Evolutionary conservation across 1,140 invertebrate species (phyloP).

Genomic region (Yoshiicerus persimilis): DNA sequence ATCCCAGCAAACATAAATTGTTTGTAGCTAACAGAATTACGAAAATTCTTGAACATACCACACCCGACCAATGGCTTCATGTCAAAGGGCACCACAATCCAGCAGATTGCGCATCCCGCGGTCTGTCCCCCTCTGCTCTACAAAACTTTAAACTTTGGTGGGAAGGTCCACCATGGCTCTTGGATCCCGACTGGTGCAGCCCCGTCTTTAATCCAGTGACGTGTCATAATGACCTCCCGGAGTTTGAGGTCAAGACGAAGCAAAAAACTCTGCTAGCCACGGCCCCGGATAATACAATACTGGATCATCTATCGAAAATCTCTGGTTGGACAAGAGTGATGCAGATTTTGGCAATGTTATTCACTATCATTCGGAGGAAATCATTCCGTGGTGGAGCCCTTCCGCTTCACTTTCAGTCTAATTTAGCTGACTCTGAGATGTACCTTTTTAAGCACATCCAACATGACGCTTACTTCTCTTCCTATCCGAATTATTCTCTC

Average conservation of each 20-base stretch:
- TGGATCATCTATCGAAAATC: not conserved
- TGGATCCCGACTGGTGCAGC: not conserved
- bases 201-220: not conserved
- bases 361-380: too few relatives aligned
- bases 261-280: not conserved
- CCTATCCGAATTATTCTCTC: too few relatives aligned
- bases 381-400: too few relatives aligned
- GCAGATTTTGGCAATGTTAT: too few relatives aligned
- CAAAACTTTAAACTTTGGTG: not conserved
- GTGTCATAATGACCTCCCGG: not conserved
- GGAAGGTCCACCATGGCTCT: not conserved
- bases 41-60: not conserved
- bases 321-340: not conserved
- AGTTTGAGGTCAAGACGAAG: not conserved
- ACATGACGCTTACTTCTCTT: too few relatives aligned
- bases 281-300: not conserved
- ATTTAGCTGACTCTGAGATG: too few relatives aligned
- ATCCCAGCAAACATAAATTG: not conserved
- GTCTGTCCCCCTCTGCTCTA: not conserved
- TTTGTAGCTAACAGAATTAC: not conserved
- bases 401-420: too few relatives aligned
- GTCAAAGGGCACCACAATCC: not conserved
- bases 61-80: not conserved
- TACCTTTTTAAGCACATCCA: too few relatives aligned
- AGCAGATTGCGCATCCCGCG: not conserved